Percentiles rank a stretch among this genome's conserved stretches.
phyloP scores from a whole-genome alignment of 1,140 invertebrate genomes.

The Ridgeia piscesae region DNA sequence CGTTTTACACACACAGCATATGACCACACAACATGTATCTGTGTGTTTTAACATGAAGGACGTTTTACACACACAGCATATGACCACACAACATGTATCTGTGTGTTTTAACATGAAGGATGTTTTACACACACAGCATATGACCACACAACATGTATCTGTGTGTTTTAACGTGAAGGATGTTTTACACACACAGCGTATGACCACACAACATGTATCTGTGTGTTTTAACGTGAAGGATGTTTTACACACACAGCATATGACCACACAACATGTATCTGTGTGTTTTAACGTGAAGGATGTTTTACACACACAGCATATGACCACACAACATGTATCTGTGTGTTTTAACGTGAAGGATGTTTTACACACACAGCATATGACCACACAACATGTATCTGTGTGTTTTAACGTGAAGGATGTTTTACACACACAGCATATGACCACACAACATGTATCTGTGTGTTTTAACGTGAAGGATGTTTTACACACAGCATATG shows the following conservation, averaged over 20 bases:
- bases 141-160: no score
- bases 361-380: slow-evolving; percentile 15
- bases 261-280: no score
- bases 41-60: neutral
- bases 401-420: neutral
- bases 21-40: no score
- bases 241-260: slow-evolving; percentile 15
- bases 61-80: slow-evolving; percentile 13
- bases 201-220: no score
- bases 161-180: neutral
- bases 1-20: slow-evolving; percentile 13
- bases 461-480: neutral
- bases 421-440: slow-evolving; percentile 15
- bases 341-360: neutral
- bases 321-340: no score
- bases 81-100: no score
- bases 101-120: neutral
- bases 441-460: no score
- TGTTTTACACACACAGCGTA: slow-evolving; percentile 14
- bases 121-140: slow-evolving; percentile 15
- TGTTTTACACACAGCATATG: slow-evolving; percentile 13
- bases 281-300: neutral
- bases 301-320: slow-evolving; percentile 15
- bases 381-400: no score
- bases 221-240: neutral